Conservation (phyloP, 1,140 invertebrate genomes). For the Drosophila subpulchrella region DNA sequence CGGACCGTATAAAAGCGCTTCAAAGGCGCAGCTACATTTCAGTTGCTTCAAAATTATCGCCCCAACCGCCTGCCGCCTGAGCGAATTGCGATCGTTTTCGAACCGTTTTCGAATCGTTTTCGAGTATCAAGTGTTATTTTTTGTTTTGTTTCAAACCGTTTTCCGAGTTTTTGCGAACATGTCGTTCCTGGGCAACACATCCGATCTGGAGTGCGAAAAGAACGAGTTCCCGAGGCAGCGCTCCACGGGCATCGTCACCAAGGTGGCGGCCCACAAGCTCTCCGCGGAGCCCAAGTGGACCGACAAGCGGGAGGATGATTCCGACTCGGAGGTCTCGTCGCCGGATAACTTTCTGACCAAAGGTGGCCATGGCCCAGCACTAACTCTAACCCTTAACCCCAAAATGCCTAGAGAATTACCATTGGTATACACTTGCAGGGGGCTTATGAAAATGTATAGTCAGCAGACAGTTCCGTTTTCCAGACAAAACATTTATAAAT, state of each 20-base stretch:
- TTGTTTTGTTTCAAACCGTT: background rate
- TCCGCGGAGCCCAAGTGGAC: slow-evolving; percentile 79
- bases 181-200: slow-evolving; percentile 83
- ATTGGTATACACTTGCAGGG: background rate
- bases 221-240: slow-evolving; percentile 73
- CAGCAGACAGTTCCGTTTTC: too few species aligned
- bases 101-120: slow-evolving; percentile 12
- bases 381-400: background rate
- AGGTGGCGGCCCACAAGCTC: slow-evolving; percentile 78
- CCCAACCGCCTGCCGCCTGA: slow-evolving; percentile 13
- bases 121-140: slow-evolving; percentile 9
- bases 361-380: slow-evolving; percentile 77
- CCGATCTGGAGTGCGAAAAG: slow-evolving; percentile 83
- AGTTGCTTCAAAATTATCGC: slow-evolving; percentile 75
- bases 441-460: too few species aligned
- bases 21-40: slow-evolving; percentile 60
- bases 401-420: background rate
- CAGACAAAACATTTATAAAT: too few species aligned
- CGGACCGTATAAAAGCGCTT: slow-evolving; percentile 69
- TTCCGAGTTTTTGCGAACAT: slow-evolving; percentile 33
- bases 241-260: slow-evolving; percentile 74
- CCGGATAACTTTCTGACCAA: slow-evolving; percentile 88
- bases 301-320: slow-evolving; percentile 85
- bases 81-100: slow-evolving; percentile 17
- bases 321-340: slow-evolving; percentile 88